A percentile compares a stretch with the other conserved stretches of the same genome.
These are phyloP conservation scores for Takifugu bimaculatus DNA, from an alignment of 2,113 vertebrate species.

Conservation along the genomic window DNA sequence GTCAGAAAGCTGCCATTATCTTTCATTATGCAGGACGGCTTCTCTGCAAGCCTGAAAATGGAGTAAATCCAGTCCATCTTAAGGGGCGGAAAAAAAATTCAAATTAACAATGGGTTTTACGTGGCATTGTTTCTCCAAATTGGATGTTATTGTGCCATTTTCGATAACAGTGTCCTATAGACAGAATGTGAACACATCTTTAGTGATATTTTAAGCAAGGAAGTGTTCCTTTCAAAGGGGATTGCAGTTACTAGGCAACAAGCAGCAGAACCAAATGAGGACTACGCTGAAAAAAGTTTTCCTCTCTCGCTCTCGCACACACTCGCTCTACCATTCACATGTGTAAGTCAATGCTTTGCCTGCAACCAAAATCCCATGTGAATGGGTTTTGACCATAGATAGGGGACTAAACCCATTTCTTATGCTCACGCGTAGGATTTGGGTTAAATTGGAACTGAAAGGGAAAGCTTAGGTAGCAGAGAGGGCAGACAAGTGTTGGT, in stretches of 20 bases:
- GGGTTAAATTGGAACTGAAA: conserved; percentile 42
- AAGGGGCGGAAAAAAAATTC: neutral
- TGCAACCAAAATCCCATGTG: conserved; percentile 50
- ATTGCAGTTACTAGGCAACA: conserved; percentile 78
- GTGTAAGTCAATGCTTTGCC: conserved; percentile 47
- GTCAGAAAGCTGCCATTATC: conserved; percentile 50
- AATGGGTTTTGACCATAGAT: conserved; percentile 50
- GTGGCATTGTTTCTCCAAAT: conserved; percentile 49
- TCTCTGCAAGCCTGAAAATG: conserved; percentile 22
- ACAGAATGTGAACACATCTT: conserved; percentile 68
- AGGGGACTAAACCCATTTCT: conserved; percentile 43
- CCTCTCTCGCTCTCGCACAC: conserved; percentile 18
- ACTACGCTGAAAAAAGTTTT: conserved; percentile 55
- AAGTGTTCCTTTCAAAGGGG: conserved; percentile 69
- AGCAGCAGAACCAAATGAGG: conserved; percentile 71
- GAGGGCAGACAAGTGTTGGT: conserved; percentile 27
- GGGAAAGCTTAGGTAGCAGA: conserved; percentile 32
- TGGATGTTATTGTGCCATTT: conserved; percentile 50
- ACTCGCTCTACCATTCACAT: conserved; percentile 27
- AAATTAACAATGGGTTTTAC: conserved; percentile 19
- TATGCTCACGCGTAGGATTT: conserved; percentile 47
- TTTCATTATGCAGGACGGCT: conserved; percentile 35
- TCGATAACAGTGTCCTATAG: conserved; percentile 58
- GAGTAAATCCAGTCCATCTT: conserved; percentile 18
- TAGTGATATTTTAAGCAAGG: conserved; percentile 70